Conservation (phyloP, 1,140 invertebrate species). For the Amyelois transitella region DNA sequence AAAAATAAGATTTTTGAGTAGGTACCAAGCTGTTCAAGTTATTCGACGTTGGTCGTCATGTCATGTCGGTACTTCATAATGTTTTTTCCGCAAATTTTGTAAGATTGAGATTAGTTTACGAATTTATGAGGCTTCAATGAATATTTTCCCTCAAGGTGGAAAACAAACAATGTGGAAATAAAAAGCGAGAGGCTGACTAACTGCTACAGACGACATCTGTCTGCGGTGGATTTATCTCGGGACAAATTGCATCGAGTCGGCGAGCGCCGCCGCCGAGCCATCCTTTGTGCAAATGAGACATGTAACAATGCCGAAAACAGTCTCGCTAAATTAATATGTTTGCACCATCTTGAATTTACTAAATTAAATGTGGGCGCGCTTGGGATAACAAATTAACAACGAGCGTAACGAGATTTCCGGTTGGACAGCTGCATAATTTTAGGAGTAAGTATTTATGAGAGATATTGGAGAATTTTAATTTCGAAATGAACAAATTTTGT, state of each 20-base stretch:
- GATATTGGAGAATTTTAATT: no score
- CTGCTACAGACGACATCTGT: slow-evolving; percentile 48
- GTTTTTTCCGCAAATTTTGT: no score
- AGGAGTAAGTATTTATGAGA: no score
- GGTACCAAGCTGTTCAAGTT: no score
- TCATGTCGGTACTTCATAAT: no score
- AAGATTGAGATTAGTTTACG: no score
- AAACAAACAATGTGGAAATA: slow-evolving; percentile 5
- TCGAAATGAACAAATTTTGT: no score
- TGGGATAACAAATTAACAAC: background rate
- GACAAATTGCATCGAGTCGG: slow-evolving; percentile 50
- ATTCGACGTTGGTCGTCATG: no score
- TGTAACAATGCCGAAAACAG: slow-evolving; percentile 37
- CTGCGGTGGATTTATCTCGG: slow-evolving; percentile 57
- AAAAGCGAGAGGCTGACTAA: slow-evolving; percentile 24
- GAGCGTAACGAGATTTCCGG: background rate
- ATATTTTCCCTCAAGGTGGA: background rate
- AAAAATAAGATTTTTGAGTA: no score
- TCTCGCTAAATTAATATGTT: slow-evolving; percentile 41
- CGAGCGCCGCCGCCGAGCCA: slow-evolving; percentile 20
- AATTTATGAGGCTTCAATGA: background rate
- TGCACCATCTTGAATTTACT: slow-evolving; percentile 24
- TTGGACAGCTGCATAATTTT: background rate
- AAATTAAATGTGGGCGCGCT: background rate
- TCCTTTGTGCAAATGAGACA: slow-evolving; percentile 49